phyloP scores from a whole-genome alignment of 2,113 vertebrate species.

The Gymnogyps californianus region DNA sequence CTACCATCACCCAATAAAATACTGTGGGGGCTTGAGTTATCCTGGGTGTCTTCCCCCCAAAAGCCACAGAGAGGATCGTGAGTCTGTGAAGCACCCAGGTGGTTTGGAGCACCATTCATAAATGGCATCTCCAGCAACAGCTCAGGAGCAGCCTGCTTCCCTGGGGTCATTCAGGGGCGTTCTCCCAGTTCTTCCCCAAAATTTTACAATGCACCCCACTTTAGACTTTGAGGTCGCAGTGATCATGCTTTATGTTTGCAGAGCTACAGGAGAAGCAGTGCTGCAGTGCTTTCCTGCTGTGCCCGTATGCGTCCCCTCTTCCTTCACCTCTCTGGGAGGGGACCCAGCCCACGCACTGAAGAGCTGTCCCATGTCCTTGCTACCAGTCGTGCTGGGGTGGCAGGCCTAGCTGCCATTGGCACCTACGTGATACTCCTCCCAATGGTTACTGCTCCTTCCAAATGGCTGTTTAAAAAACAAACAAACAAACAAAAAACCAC shows the following conservation, averaged over 20 bases:
- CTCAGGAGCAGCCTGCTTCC: neutral
- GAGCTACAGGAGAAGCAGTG: neutral
- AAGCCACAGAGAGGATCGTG: neutral
- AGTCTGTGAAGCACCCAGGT: neutral
- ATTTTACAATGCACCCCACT: neutral
- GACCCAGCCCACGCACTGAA: neutral
- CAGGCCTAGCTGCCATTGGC: neutral
- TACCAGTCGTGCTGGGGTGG: neutral
- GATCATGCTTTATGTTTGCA: neutral
- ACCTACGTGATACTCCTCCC: neutral
- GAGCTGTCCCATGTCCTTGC: neutral
- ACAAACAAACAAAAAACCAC: rapidly evolving
- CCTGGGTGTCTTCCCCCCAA: neutral
- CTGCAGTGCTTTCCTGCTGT: neutral
- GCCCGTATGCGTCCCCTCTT: neutral
- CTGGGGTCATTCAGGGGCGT: neutral
- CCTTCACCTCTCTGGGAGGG: neutral
- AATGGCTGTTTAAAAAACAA: neutral
- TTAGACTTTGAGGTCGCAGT: neutral
- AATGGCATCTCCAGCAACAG: neutral
- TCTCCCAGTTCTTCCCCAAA: neutral
- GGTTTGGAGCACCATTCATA: neutral
- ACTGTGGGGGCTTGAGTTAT: neutral
- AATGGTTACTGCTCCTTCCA: neutral
- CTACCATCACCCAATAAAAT: neutral